Evolutionary conservation across 2,888 invertebrate genomes (phyloP).

Genomic region (Eremobia ochroleuca): DNA sequence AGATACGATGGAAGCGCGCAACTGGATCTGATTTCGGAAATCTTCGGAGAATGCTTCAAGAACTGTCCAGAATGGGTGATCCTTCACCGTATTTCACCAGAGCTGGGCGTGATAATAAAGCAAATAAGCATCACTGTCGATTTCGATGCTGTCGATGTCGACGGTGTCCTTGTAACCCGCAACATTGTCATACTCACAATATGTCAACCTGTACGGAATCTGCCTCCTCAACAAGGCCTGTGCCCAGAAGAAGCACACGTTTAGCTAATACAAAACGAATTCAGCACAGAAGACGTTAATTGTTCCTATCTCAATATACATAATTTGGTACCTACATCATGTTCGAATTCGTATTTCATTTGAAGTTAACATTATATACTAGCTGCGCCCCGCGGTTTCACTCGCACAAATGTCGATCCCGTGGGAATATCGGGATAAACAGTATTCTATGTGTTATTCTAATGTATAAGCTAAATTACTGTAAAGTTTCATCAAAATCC

Average conservation of each 20-base stretch:
- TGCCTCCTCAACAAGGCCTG: background rate
- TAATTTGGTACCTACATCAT: background rate
- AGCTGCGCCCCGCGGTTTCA: no score
- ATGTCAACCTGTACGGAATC: slow-evolving; percentile 1
- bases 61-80: slow-evolving; percentile 56
- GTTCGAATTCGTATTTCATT: slow-evolving; percentile 1
- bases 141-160: background rate
- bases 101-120: slow-evolving; percentile 21
- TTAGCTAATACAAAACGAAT: slow-evolving; percentile 18
- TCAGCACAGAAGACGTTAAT: background rate
- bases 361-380: background rate
- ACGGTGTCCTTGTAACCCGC: background rate
- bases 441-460: no score
- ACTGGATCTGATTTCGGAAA: slow-evolving; percentile 57
- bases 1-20: slow-evolving; percentile 73
- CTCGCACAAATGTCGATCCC: no score
- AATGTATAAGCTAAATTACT: no score
- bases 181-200: background rate
- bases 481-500: no score
- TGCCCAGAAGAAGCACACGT: slow-evolving; percentile 27
- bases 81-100: slow-evolving; percentile 63
- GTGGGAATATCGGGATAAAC: no score
- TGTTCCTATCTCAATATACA: background rate
- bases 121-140: background rate
- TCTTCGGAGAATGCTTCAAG: slow-evolving; percentile 66